Evolutionary conservation across 2,888 invertebrate species (phyloP).

Genomic region (Tuta absoluta): DNA sequence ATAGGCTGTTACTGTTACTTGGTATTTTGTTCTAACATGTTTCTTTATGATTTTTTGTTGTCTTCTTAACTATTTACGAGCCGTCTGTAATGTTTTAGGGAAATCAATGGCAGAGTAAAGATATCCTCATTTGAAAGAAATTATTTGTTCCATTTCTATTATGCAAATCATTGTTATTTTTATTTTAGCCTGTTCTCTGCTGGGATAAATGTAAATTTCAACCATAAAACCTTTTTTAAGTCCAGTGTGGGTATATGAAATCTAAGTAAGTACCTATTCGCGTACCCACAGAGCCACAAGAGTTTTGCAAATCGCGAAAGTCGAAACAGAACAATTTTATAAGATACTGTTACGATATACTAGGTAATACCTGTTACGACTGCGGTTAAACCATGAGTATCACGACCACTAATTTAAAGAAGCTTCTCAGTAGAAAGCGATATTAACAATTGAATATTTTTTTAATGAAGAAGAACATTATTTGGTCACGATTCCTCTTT

Average conservation of each 20-base stretch:
- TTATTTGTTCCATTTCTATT: too few species aligned
- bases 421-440: neutral
- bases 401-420: neutral
- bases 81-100: too few species aligned
- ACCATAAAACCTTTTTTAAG: too few species aligned
- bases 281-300: too few species aligned
- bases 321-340: neutral
- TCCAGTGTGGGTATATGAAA: too few species aligned
- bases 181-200: too few species aligned
- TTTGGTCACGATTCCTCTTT: constrained; percentile 3
- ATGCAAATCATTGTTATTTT: too few species aligned
- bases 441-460: constrained; percentile 13
- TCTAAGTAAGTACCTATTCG: too few species aligned
- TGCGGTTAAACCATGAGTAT: neutral
- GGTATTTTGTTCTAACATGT: neutral
- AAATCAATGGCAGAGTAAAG: too few species aligned
- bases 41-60: neutral
- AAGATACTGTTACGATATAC: neutral
- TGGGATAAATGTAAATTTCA: too few species aligned
- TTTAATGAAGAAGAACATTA: constrained; percentile 12
- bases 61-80: neutral
- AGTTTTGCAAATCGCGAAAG: too few species aligned
- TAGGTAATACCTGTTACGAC: constrained; percentile 7
- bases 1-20: neutral
- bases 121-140: too few species aligned